phyloP scores from a whole-genome alignment of 1,140 invertebrate genomes.

The Acromyrmex heyeri region DNA sequence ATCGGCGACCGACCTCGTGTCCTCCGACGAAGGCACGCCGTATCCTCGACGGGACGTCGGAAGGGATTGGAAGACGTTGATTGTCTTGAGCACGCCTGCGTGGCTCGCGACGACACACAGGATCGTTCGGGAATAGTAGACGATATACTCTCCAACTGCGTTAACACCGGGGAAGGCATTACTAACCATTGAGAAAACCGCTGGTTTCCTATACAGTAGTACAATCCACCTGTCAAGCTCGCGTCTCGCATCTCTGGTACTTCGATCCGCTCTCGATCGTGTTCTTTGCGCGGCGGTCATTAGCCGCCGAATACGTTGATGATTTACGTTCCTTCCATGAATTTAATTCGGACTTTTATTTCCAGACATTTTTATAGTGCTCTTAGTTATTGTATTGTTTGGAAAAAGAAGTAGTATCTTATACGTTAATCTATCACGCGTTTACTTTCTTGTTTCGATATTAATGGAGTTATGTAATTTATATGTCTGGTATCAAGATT shows the following conservation, averaged over 20 bases:
- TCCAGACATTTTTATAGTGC: background rate
- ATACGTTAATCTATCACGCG: background rate
- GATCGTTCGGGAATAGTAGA: conserved; percentile 57
- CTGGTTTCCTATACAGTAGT: conserved; percentile 58
- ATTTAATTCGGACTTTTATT: background rate
- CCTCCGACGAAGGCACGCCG: background rate
- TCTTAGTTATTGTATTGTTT: background rate
- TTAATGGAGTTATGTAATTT: background rate
- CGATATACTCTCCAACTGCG: conserved; percentile 67
- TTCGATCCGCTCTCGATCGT: conserved; percentile 12
- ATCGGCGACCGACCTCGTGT: background rate
- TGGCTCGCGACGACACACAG: conserved; percentile 2
- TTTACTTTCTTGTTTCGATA: background rate
- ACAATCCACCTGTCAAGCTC: conserved; percentile 61
- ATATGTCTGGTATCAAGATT: background rate
- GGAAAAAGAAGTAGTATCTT: background rate
- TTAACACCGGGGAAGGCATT: conserved; percentile 73
- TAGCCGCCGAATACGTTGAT: background rate
- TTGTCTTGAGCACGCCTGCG: conserved; percentile 17
- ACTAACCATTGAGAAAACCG: conserved; percentile 61
- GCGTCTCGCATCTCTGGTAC: conserved; percentile 22
- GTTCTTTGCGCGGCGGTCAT: background rate
- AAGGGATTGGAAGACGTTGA: conserved; percentile 1
- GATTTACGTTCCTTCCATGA: background rate
- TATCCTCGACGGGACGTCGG: conserved; percentile 5